Evolutionary conservation across 2,797 vertebrate species (phyloP).

Genomic region (Coluber constrictor): DNA sequence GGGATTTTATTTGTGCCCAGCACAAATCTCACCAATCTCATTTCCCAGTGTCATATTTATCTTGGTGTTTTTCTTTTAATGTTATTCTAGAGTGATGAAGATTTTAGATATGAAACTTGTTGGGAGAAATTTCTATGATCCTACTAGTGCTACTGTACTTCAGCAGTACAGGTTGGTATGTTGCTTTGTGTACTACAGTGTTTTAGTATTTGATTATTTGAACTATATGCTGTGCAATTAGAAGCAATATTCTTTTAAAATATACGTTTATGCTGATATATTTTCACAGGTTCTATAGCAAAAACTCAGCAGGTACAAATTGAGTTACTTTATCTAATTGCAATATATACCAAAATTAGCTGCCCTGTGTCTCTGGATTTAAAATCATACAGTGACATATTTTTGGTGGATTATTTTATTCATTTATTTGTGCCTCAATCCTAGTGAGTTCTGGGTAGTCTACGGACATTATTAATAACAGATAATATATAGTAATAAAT

Average conservation of each 20-base stretch:
- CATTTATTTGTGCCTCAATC: background rate
- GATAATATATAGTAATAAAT: background rate
- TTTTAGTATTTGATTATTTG: background rate
- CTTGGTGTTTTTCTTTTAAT: background rate
- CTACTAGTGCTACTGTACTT: constrained; percentile 76
- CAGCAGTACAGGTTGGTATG: constrained; percentile 81
- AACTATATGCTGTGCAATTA: background rate
- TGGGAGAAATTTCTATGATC: constrained; percentile 87
- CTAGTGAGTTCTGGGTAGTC: background rate
- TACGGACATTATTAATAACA: background rate
- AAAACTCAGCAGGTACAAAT: background rate
- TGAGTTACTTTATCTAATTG: background rate
- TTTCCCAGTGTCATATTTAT: background rate
- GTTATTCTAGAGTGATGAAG: constrained; percentile 80
- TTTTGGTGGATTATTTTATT: background rate
- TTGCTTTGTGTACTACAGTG: rapidly evolving
- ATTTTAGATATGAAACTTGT: constrained; percentile 86
- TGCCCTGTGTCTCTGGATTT: background rate
- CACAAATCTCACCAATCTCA: background rate
- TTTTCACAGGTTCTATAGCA: background rate
- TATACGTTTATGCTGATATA: background rate
- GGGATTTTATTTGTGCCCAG: background rate
- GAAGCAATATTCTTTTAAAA: background rate
- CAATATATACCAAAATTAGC: background rate
- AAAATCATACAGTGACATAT: background rate